Evolutionary conservation across 30 jellyfish, hydroid and myxozoan species (phyloP).

Genomic region (Aurelia sp.): DNA sequence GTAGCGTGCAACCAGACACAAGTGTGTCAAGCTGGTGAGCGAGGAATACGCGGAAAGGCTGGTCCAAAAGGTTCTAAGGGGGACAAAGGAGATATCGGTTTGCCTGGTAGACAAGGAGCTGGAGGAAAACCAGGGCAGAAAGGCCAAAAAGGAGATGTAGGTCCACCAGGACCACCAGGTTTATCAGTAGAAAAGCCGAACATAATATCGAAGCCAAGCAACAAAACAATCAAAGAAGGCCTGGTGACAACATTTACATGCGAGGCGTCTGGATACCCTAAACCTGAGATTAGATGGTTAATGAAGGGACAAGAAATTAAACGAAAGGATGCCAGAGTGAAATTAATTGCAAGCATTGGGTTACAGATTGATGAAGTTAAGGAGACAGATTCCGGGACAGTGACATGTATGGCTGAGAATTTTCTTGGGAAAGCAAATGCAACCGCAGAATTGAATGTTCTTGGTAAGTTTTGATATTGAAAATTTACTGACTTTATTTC

Average conservation of each 20-base stretch:
- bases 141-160: slow-evolving; percentile 20
- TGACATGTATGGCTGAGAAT: too few species aligned
- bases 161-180: slow-evolving; percentile 21
- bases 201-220: slow-evolving; percentile 1
- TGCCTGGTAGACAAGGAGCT: not conserved
- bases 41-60: slow-evolving; percentile 1
- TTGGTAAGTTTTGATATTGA: too few species aligned
- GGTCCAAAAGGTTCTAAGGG: slow-evolving; percentile 44
- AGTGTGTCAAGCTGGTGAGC: not conserved
- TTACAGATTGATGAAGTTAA: too few species aligned
- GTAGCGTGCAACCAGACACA: not conserved
- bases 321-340: too few species aligned
- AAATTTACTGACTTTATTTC: too few species aligned
- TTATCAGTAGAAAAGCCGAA: slow-evolving; percentile 25
- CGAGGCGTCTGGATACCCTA: not conserved
- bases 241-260: not conserved
- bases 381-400: too few species aligned
- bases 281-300: not conserved
- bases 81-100: slow-evolving; percentile 10
- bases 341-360: too few species aligned
- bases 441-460: too few species aligned
- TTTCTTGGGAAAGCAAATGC: too few species aligned
- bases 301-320: too few species aligned
- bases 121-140: not conserved
- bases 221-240: not conserved